Conservation (phyloP, 2,888 invertebrate species). For the Scaptomyza cyrtandrae region DNA sequence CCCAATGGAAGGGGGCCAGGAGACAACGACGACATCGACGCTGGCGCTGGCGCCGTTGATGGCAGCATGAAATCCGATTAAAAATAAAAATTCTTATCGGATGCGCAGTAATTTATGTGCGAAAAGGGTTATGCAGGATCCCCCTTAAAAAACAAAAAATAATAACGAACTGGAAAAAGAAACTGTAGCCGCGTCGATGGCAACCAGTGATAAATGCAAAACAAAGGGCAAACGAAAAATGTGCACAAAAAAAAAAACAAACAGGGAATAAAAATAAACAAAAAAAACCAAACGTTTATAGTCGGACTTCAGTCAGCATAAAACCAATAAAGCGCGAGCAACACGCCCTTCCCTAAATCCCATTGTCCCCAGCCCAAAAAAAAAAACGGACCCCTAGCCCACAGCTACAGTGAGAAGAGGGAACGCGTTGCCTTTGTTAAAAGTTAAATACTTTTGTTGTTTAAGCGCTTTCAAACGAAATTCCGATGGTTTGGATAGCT, state of each 20-base stretch:
- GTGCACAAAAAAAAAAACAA: conserved; percentile 44
- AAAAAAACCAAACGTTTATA: conserved; percentile 52
- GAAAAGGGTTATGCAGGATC: conserved; percentile 79
- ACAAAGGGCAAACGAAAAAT: conserved; percentile 76
- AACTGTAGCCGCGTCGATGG: conserved; percentile 76
- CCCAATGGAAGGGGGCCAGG: conserved; percentile 46
- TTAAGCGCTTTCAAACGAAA: conserved; percentile 84
- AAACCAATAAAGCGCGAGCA: conserved; percentile 77
- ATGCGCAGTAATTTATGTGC: conserved; percentile 82
- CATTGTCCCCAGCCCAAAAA: conserved; percentile 1
- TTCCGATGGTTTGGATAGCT: conserved; percentile 84
- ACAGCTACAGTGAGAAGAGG: conserved; percentile 26
- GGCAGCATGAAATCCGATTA: conserved; percentile 82
- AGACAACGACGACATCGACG: conserved; percentile 43
- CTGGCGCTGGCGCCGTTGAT: conserved; percentile 70
- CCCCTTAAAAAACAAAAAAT: conserved; percentile 12
- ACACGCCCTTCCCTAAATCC: conserved; percentile 18
- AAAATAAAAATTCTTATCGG: conserved; percentile 83
- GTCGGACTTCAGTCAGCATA: conserved; percentile 64
- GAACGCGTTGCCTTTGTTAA: conserved; percentile 73
- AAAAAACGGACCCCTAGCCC: conserved; percentile 16
- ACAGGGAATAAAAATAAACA: conserved; percentile 35
- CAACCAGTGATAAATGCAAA: conserved; percentile 76
- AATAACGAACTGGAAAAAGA: conserved; percentile 44
- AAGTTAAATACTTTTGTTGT: conserved; percentile 82